Base-by-base conservation (phyloP, 2,113 vertebrate genomes). In the Etheostoma spectabile region DNA sequence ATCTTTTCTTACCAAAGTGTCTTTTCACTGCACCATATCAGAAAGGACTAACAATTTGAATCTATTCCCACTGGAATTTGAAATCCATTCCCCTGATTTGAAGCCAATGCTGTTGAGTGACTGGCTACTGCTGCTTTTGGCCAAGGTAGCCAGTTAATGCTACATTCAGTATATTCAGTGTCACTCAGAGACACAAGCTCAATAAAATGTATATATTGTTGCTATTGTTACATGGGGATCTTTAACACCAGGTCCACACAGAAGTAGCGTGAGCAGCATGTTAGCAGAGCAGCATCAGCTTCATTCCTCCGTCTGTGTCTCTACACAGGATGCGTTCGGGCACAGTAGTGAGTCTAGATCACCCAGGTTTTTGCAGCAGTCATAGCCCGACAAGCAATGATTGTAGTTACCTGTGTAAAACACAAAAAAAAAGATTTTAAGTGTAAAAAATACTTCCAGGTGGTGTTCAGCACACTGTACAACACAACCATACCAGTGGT, bases 61-160 rank as follows among this genome's bases (percentile, higher is more conserved):
- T 75, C 38, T 42, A 42, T 42, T 42, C 38, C 38, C 38, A 42
- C 38, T 10, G 38, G 38, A 42, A 42, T 42, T 42, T 42, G 38
- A 42, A 42, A 42, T 42, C 38, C 38, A 42, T 42, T 42, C 38
- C 38, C 38, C 10, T 42, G 38, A 42, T 42, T 42, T 42, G 10
- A 42, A 11, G 74, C 4, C 38, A 1, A 57, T 35, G 46, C 62
- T 77, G 70, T n/a, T 82, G 24, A 82, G 18, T 51, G 70, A 79
- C 74, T 52, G 77, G 33, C 64, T 38, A 38, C 2, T 38, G 35
- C 64, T 67, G 88, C 55, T 77, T 79, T 88, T 80, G 86, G 52
- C 42, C 68, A 77, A 75, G 68, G 56, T 68, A 52, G 15, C 51
- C 57, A 48, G 46, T 72, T 79, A 4, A 27, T 46, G 4, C 67